Evolutionary conservation across 2,888 invertebrate species (phyloP).

Genomic region (Aspidiotus rigidus): DNA sequence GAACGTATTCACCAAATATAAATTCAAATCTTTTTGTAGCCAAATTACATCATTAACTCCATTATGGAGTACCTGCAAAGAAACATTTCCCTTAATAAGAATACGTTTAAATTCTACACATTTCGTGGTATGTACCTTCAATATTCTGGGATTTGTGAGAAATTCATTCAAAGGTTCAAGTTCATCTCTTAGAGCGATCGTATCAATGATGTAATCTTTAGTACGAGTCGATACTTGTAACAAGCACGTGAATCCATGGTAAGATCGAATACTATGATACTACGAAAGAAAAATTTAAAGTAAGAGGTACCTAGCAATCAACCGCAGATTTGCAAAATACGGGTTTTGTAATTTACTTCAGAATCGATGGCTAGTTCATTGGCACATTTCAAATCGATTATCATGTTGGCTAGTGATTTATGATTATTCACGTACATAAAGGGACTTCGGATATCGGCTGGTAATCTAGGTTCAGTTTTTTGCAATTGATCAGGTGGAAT

Average conservation of each 20-base stretch:
- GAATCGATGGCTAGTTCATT: conserved; percentile 80
- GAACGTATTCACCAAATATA: conserved; percentile 94
- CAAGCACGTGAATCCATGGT: conserved; percentile 88
- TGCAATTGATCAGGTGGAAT: conserved; percentile 50
- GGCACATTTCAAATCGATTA: conserved; percentile 57
- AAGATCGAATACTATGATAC: conserved; percentile 86
- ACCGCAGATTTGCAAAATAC: not conserved
- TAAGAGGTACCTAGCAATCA: not conserved
- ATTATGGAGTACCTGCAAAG: conserved; percentile 75
- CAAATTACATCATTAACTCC: conserved; percentile 79
- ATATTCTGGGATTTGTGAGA: conserved; percentile 77
- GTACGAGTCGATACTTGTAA: conserved; percentile 82
- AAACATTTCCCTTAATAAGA: not conserved
- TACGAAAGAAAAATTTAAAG: conserved; percentile 41
- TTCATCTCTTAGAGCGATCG: conserved; percentile 68
- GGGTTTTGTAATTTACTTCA: conserved; percentile 45
- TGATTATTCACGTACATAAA: conserved; percentile 58
- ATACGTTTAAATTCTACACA: too few species aligned
- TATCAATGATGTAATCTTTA: conserved; percentile 81
- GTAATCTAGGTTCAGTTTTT: conserved; percentile 45
- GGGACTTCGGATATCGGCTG: conserved; percentile 53
- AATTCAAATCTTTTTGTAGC: conserved; percentile 88
- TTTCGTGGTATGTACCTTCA: conserved; percentile 59
- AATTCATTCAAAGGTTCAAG: conserved; percentile 74
- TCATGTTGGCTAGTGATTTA: conserved; percentile 54